These are phyloP conservation scores for Chionis minor DNA, from an alignment of 2,113 vertebrate genomes.

Conservation along the genomic window DNA sequence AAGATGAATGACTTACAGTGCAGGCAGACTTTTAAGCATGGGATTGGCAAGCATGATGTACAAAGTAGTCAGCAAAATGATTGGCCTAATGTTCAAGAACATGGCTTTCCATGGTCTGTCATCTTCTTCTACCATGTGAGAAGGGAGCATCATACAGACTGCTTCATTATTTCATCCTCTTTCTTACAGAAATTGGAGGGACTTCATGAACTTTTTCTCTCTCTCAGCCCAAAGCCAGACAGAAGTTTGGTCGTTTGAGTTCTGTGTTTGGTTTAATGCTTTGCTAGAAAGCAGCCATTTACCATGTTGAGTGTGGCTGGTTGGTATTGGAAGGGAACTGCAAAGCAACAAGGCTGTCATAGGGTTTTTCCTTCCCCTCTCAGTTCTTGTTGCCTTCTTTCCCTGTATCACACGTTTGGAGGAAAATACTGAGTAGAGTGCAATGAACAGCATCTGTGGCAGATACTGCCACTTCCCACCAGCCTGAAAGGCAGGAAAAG, in stretches of 20 bases:
- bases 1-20: background rate
- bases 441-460: background rate
- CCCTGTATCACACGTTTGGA: background rate
- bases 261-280: background rate
- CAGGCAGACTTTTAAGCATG: background rate
- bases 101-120: background rate
- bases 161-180: background rate
- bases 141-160: background rate
- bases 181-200: background rate
- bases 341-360: background rate
- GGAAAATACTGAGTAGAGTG: background rate
- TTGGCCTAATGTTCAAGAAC: background rate
- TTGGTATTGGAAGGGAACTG: background rate
- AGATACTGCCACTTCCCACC: background rate
- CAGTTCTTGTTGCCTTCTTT: background rate
- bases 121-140: background rate
- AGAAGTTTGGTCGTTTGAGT: background rate
- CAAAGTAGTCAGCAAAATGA: background rate
- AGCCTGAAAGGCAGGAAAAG: background rate
- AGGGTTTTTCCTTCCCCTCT: background rate
- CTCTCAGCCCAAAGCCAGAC: background rate
- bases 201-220: background rate
- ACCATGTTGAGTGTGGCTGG: background rate
- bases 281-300: background rate
- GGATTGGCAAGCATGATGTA: background rate